phyloP scores from a whole-genome alignment of 2,797 vertebrate species.

The Gorsachius magnificus region DNA sequence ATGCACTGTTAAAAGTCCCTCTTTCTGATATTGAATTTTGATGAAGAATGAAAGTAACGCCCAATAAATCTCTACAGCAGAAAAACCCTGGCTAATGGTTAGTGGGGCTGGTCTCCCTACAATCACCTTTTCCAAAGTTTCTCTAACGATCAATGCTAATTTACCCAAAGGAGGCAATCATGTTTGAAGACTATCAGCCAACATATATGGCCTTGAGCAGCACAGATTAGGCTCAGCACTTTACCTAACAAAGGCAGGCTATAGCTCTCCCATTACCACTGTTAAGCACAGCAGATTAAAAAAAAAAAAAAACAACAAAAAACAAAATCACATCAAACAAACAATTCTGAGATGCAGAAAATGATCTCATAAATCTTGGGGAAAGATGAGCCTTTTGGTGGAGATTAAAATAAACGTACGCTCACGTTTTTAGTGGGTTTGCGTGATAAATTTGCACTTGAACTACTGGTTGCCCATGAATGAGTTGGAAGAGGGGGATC shows the following conservation, averaged over 20 bases:
- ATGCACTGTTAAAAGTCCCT: not conserved
- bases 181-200: slow-evolving; percentile 9
- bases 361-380: not conserved
- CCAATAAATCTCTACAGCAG: not conserved
- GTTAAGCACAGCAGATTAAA: not conserved
- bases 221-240: not conserved
- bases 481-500: not conserved
- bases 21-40: not conserved
- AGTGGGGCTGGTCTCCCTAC: too few relatives aligned
- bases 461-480: not conserved
- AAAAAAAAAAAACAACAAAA: too few relatives aligned
- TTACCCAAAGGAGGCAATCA: not conserved
- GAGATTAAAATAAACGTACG: not conserved
- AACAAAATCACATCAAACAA: too few relatives aligned
- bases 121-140: not conserved
- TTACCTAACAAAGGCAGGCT: not conserved
- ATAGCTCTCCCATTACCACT: not conserved
- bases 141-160: not conserved
- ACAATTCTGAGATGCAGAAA: not conserved
- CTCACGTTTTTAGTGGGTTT: not conserved
- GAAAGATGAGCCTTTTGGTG: not conserved
- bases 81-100: not conserved
- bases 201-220: not conserved
- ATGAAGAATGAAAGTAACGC: not conserved
- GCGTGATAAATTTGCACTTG: accelerated